phyloP scores from a whole-genome alignment of 1,140 invertebrate genomes.

The Drosophila pachea region DNA sequence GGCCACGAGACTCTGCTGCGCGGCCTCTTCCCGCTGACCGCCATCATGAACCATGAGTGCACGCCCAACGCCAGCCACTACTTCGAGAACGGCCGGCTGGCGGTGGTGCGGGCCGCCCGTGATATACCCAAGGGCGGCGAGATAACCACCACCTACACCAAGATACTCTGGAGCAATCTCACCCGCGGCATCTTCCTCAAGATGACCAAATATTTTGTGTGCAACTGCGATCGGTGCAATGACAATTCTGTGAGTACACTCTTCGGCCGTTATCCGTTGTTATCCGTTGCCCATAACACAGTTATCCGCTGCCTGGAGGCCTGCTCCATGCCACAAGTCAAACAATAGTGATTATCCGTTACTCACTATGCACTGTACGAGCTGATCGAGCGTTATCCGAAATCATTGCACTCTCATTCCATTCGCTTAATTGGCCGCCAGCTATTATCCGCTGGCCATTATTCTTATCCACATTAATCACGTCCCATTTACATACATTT shows the following conservation, averaged over 20 bases:
- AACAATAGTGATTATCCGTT: background rate
- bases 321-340: background rate
- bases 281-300: background rate
- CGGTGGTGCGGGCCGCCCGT: constrained; percentile 83
- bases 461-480: no score
- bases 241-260: constrained; percentile 82
- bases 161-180: constrained; percentile 86
- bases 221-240: constrained; percentile 84
- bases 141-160: constrained; percentile 87
- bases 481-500: no score
- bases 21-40: constrained; percentile 86
- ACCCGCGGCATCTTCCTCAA: constrained; percentile 83
- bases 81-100: constrained; percentile 80
- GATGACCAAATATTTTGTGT: constrained; percentile 87
- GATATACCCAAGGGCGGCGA: constrained; percentile 84
- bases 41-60: constrained; percentile 88
- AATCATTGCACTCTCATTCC: no score
- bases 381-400: background rate
- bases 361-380: background rate
- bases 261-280: no score
- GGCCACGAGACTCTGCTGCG: constrained; percentile 81
- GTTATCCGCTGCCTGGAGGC: background rate
- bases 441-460: no score
- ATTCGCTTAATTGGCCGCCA: no score
- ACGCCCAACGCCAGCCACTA: constrained; percentile 87